phyloP scores from a whole-genome alignment of 2,888 invertebrate species.

The Crossocerus cetratus region DNA sequence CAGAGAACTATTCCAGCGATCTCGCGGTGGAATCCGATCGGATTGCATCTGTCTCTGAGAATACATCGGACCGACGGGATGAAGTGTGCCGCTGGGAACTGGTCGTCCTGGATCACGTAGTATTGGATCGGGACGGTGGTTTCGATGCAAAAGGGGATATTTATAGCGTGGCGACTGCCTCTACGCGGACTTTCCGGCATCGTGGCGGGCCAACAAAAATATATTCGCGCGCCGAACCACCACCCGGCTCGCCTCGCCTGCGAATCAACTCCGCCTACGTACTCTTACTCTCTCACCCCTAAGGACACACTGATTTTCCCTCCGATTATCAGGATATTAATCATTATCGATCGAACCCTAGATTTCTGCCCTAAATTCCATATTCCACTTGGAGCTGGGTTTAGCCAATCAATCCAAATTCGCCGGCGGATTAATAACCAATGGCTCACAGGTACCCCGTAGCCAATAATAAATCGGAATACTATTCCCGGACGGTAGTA shows the following conservation, averaged over 20 bases:
- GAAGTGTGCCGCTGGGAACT: constrained; percentile 13
- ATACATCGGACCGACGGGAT: neutral
- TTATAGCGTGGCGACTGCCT: constrained; percentile 69
- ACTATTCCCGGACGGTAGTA: constrained; percentile 35
- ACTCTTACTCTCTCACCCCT: constrained; percentile 32
- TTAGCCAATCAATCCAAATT: too few relatives aligned
- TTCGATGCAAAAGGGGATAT: constrained; percentile 73
- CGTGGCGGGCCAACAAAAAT: constrained; percentile 70
- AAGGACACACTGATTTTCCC: neutral
- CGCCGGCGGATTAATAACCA: too few relatives aligned
- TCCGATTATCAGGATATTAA: too few relatives aligned
- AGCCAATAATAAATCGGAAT: constrained; percentile 20
- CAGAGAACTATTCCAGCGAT: too few relatives aligned
- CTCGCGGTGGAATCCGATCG: too few relatives aligned
- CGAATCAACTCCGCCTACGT: constrained; percentile 46
- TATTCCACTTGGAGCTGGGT: too few relatives aligned
- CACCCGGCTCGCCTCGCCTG: constrained; percentile 9
- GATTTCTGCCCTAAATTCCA: too few relatives aligned
- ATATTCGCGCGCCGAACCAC: constrained; percentile 64
- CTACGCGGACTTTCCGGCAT: constrained; percentile 70
- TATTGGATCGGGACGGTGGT: constrained; percentile 64
- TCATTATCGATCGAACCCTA: too few relatives aligned
- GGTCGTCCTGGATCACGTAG: constrained; percentile 55
- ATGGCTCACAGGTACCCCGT: constrained; percentile 12
- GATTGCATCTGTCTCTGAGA: neutral